phyloP scores from a whole-genome alignment of 2,888 invertebrate species.

The Ferrisia virgata region DNA sequence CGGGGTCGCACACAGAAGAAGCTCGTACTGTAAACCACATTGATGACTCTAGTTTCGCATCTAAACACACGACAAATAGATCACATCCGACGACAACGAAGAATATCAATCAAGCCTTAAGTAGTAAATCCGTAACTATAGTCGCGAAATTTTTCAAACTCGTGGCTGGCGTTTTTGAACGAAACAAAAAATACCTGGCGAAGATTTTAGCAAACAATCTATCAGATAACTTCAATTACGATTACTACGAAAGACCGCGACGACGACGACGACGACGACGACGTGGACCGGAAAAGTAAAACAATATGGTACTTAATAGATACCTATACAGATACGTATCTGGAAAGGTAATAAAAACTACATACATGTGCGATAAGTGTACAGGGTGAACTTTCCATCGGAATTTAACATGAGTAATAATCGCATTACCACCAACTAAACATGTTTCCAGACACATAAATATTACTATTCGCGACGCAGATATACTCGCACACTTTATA shows the following conservation, averaged over 20 bases:
- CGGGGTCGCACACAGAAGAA: no score
- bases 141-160: background rate
- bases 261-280: background rate
- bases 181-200: no score
- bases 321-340: background rate
- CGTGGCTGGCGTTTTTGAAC: no score
- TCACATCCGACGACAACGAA: background rate
- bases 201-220: no score
- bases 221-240: background rate
- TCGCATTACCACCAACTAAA: constrained; percentile 6
- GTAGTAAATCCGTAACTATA: no score
- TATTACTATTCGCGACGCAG: background rate
- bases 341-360: background rate
- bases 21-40: background rate
- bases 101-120: background rate
- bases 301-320: background rate
- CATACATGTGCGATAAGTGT: background rate
- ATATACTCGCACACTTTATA: no score
- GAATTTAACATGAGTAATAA: background rate
- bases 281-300: background rate
- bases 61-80: background rate
- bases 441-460: constrained; percentile 21
- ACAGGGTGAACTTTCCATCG: background rate
- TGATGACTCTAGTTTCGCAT: background rate
- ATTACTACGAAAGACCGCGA: no score